Conservation (phyloP, 2,888 invertebrate genomes). For the Epinotia bilunana region DNA sequence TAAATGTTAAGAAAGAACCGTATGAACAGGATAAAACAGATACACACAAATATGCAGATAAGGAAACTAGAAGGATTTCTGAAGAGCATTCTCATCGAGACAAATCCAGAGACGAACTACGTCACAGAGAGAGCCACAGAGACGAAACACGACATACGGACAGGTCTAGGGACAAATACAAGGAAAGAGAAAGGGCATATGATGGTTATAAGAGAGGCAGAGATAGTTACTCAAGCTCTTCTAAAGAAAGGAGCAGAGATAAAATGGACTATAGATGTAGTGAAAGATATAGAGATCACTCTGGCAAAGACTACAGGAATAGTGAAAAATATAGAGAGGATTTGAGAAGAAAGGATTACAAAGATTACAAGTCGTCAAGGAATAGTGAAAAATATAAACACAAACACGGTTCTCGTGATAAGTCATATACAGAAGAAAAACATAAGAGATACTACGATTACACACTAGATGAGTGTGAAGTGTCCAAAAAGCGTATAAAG, state of each 20-base stretch:
- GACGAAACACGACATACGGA: background rate
- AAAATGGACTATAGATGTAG: constrained; percentile 21
- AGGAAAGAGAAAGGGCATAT: constrained; percentile 11
- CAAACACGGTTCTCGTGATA: background rate
- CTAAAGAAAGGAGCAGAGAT: constrained; percentile 22
- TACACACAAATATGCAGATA: background rate
- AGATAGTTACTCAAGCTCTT: constrained; percentile 28
- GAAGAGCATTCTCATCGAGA: background rate
- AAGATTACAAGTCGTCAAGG: background rate
- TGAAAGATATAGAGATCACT: constrained; percentile 4
- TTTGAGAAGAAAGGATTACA: background rate
- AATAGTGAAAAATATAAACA: background rate
- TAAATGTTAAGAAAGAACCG: constrained; percentile 21
- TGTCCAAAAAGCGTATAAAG: constrained; percentile 15
- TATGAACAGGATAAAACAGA: background rate
- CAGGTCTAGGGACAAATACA: constrained; percentile 16
- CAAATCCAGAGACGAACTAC: background rate
- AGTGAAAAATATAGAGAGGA: background rate
- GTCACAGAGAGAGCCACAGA: background rate
- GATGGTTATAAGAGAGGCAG: constrained; percentile 26
- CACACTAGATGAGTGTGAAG: background rate
- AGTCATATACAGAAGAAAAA: constrained; percentile 11
- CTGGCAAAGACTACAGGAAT: background rate
- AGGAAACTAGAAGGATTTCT: background rate
- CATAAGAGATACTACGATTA: constrained; percentile 23